Evolutionary conservation across 2,888 invertebrate species (phyloP).

Genomic region (Ennomos fuscantarius): DNA sequence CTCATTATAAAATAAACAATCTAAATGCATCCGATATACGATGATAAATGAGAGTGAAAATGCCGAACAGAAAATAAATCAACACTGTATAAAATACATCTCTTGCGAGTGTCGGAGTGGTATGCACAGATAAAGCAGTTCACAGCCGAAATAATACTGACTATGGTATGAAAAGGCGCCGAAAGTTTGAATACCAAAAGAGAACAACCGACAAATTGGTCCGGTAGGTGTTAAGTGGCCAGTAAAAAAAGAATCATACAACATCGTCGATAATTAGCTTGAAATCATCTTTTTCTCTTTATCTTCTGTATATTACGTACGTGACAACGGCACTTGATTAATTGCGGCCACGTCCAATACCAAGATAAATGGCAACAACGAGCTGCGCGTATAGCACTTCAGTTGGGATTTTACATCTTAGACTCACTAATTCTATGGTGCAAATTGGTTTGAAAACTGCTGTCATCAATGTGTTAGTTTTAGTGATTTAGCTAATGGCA

Average conservation of each 20-base stretch:
- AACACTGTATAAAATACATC: slow-evolving; percentile 40
- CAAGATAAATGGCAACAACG: slow-evolving; percentile 71
- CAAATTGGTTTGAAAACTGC: slow-evolving; percentile 42
- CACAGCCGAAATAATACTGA: slow-evolving; percentile 40
- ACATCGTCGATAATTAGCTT: slow-evolving; percentile 78
- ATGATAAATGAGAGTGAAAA: slow-evolving; percentile 58
- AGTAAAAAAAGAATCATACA: slow-evolving; percentile 62
- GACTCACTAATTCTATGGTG: slow-evolving; percentile 49
- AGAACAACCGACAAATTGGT: slow-evolving; percentile 68
- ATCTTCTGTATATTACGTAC: slow-evolving; percentile 71
- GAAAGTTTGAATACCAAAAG: slow-evolving; percentile 56
- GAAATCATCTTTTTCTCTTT: slow-evolving; percentile 81
- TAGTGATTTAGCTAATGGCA: slow-evolving; percentile 74
- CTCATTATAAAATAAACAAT: slow-evolving; percentile 64
- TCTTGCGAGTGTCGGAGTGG: slow-evolving; percentile 27
- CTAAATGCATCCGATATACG: slow-evolving; percentile 58
- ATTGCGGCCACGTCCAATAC: slow-evolving; percentile 75
- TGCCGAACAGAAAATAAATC: slow-evolving; percentile 54
- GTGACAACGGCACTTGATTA: slow-evolving; percentile 81
- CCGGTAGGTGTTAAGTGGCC: slow-evolving; percentile 75
- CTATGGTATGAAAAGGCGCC: slow-evolving; percentile 37
- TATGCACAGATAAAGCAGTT: slow-evolving; percentile 42
- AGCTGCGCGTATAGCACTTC: slow-evolving; percentile 36
- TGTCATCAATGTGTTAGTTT: slow-evolving; percentile 61
- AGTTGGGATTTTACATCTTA: slow-evolving; percentile 53